Evolutionary conservation across 2,888 invertebrate genomes (phyloP), one percentile per base, ranked within the genome.

Genomic region (Selenia dentaria): DNA sequence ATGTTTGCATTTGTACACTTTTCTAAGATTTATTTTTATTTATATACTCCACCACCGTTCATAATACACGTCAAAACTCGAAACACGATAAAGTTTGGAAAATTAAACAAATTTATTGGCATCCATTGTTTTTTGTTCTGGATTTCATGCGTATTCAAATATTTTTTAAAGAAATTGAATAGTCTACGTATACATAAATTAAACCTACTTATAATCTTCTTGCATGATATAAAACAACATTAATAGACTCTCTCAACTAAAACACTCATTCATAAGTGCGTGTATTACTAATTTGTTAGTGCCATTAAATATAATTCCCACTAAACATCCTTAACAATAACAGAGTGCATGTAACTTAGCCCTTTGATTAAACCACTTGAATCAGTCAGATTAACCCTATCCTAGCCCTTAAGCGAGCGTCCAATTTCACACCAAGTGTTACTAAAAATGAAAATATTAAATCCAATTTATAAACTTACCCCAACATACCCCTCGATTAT

Each of bases 371-470:
- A 63, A 67, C 67, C 71, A 71, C 74, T 75, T 62, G 62, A 68
- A 61, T 59, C 54, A 3, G 55, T 54, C 70, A 71, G 78, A 84
- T 83, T 81, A 83, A 82, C 83, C 83, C 83, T 69, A 82, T 79
- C 75, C 58, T 46, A 75, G 71, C 86, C 79, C 88, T 85, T 78
- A 75, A 81, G 65, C 66, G 80, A 72, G 79, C 85, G 82, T 85
- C 76, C 88, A 87, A 90, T 89, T 90, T 88, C 89, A 86, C 89
- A 89, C 83, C 80, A 76, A 85, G 76, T 80, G 84, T 83, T 82
- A 64, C 81, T 68, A 80, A 81, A 83, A 81, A 83, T 74, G 79
- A 79, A 88, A 90, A 89, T 89, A 90, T 89, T 89, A 86, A 86
- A 89, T 90, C 90, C 89, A 90, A 89, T 89, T 85, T 81, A 80